Evolutionary conservation across 2,113 vertebrate species (phyloP), one percentile per base, ranked within the genome.

Genomic region (Nibea coibor): DNA sequence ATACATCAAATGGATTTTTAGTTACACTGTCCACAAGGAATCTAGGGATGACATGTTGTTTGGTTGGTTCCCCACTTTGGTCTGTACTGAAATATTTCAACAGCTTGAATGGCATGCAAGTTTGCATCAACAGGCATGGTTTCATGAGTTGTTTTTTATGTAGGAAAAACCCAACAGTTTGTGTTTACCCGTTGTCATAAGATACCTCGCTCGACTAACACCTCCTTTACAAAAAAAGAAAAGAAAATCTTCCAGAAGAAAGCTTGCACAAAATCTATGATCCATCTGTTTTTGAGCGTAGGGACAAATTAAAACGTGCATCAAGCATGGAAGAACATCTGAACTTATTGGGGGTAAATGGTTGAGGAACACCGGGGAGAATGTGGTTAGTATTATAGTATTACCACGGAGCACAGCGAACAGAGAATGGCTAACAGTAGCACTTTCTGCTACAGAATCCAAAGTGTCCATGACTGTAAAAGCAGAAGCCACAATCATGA

Each of bases 221-320:
- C 22, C 24, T 16, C 9, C 58, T 19, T 11, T 4, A 35, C 28
- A 31, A 42, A n/a, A 59, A 39, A 22, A 42, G 24, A 12, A 31
- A 62, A 61, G 10, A n/a, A 6, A 42, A n/a, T n/a, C 10, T 5
- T n/a, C 5, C 42, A 63, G 61, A 64, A 64, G 26, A n/a, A 42
- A 14, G 11, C 22, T 48, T 31, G 7, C 10, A n/a, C 3, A 28
- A 5, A 0, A 10, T 16, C 22, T 57, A 1, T 24, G 45, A 24
- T 64, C 39, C 77, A 56, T 80, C 50, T 57, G 59, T 54, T 72
- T 54, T 26, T 47, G 68, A 65, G 59, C 68, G 24, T 4, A 4
- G 59, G 51, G 61, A 66, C 20, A 65, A 65, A 68, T 75, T 67
- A 67, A 35, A 45, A 53, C 16, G 12, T 45, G 70, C 48, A 68